Evolutionary conservation across 2,888 invertebrate genomes (phyloP).

Genomic region (Hirudinaria manillensis): DNA sequence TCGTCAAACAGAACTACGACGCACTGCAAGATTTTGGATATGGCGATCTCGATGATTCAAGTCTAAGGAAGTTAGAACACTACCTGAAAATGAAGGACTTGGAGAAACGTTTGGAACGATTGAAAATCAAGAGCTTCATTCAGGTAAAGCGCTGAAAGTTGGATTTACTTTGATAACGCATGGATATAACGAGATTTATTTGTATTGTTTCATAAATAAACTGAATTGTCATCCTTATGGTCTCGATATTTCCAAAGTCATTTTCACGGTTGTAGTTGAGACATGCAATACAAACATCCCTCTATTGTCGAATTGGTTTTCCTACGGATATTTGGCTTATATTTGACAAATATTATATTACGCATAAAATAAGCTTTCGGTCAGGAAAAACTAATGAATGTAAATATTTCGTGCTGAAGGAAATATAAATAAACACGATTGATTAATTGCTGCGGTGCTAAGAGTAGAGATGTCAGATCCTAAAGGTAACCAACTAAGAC

Average conservation of each 20-base stretch:
- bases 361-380: too few relatives aligned
- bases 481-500: too few relatives aligned
- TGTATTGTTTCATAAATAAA: background rate
- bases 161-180: too few relatives aligned
- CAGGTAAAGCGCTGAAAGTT: background rate
- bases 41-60: background rate
- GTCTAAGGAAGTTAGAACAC: background rate
- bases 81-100: background rate
- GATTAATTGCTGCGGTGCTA: too few relatives aligned
- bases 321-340: too few relatives aligned
- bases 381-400: too few relatives aligned
- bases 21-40: background rate
- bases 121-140: conserved; percentile 7
- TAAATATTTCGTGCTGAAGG: too few relatives aligned
- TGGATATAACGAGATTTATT: too few relatives aligned
- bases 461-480: too few relatives aligned
- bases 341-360: too few relatives aligned
- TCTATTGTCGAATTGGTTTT: background rate
- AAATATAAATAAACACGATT: too few relatives aligned
- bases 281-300: background rate
- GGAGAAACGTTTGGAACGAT: conserved; percentile 3
- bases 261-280: background rate
- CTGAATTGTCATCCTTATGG: background rate
- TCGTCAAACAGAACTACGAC: background rate
- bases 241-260: background rate